phyloP scores from a whole-genome alignment of 2,797 vertebrate species.

The Phoxinus dragarum region DNA sequence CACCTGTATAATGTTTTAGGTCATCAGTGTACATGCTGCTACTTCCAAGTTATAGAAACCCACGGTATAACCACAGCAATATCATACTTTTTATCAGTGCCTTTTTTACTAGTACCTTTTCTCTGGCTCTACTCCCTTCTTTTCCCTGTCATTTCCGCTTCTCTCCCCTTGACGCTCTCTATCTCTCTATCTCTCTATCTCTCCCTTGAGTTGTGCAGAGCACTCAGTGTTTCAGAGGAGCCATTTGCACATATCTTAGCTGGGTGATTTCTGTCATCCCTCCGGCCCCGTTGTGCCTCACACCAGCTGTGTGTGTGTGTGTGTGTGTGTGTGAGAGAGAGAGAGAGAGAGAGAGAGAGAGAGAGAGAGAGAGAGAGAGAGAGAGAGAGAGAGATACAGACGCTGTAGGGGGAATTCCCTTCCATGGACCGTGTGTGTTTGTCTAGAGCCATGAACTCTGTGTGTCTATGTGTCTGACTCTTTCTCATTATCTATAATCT shows the following conservation, averaged over 20 bases:
- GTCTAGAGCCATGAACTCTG: constrained; percentile 27
- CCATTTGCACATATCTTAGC: constrained; percentile 67
- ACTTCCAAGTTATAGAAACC: too few species aligned
- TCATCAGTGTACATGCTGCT: too few species aligned
- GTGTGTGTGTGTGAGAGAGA: constrained; percentile 48
- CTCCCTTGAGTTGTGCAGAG: constrained; percentile 37
- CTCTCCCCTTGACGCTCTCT: not conserved
- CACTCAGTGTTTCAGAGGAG: constrained; percentile 55
- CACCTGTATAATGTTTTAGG: too few species aligned
- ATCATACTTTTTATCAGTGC: constrained; percentile 4
- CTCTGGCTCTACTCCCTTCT: not conserved
- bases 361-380: too few species aligned
- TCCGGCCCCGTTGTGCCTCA: constrained; percentile 63
- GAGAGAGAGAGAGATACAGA: not conserved
- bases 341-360: too few species aligned
- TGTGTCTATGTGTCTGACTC: constrained; percentile 8
- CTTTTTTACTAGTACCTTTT: not conserved
- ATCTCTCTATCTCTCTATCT: not conserved
- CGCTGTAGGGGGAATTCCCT: constrained; percentile 1
- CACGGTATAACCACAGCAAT: too few species aligned
- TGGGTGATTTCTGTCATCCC: constrained; percentile 64
- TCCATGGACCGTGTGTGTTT: constrained; percentile 26
- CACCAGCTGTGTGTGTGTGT: constrained; percentile 66
- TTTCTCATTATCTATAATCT: constrained; percentile 45
- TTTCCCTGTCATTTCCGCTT: constrained; percentile 9